phyloP scores from a whole-genome alignment of 2,888 invertebrate species.

The Perizoma flavofasciatum region DNA sequence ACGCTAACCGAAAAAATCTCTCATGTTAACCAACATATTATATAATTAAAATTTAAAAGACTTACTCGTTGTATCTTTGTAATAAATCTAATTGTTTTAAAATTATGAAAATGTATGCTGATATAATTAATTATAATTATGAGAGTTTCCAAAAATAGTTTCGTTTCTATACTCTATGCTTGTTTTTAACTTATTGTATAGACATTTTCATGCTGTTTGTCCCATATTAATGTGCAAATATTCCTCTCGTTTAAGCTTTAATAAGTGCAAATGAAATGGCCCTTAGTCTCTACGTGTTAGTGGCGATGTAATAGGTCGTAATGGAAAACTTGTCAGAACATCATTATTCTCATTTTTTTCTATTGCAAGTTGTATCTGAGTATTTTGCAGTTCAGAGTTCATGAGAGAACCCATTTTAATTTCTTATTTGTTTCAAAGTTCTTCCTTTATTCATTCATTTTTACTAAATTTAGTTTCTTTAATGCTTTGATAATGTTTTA shows the following conservation, averaged over 20 bases:
- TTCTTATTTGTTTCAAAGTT: too few species aligned
- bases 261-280: slow-evolving; percentile 14
- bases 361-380: neutral
- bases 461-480: too few species aligned
- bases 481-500: too few species aligned
- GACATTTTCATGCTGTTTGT: slow-evolving; percentile 10
- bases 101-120: too few species aligned
- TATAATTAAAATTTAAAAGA: too few species aligned
- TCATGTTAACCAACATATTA: too few species aligned
- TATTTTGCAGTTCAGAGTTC: too few species aligned
- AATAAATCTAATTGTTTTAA: too few species aligned
- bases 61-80: too few species aligned
- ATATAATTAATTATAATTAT: neutral
- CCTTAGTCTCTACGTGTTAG: slow-evolving; percentile 21
- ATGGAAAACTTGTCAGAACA: slow-evolving; percentile 11
- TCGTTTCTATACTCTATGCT: slow-evolving; percentile 1
- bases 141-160: neutral
- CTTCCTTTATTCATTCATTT: too few species aligned
- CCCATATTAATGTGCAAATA: slow-evolving; percentile 16
- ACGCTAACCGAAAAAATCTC: too few species aligned
- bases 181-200: neutral
- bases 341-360: neutral
- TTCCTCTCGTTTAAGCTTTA: slow-evolving; percentile 20
- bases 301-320: slow-evolving; percentile 15
- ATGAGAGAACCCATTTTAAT: too few species aligned